Evolutionary conservation across 2,113 vertebrate genomes (phyloP).

Genomic region (Choloepus hoffmanni): DNA sequence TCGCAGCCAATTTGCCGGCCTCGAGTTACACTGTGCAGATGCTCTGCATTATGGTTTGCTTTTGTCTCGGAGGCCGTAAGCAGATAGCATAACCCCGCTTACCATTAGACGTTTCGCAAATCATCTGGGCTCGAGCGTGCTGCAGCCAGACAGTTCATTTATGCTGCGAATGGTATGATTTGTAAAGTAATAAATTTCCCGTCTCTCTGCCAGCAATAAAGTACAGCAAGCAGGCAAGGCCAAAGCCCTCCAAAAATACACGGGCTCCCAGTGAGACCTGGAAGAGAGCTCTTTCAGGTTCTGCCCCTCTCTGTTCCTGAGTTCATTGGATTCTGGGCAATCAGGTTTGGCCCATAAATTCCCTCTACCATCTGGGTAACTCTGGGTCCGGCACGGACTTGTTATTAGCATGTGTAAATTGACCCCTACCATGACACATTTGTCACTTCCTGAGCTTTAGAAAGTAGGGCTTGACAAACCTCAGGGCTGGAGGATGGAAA

Average conservation of each 20-base stretch:
- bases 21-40: conserved; percentile 84
- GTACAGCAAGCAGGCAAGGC: conserved; percentile 75
- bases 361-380: conserved; percentile 79
- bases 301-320: conserved; percentile 27
- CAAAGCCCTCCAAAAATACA: conserved; percentile 77
- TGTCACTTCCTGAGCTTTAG: conserved; percentile 65
- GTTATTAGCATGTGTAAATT: conserved; percentile 66
- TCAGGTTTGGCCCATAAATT: conserved; percentile 81
- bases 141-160: conserved; percentile 84
- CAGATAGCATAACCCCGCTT: conserved; percentile 80
- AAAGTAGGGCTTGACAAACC: not conserved
- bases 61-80: conserved; percentile 83
- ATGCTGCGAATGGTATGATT: conserved; percentile 80
- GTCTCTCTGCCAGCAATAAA: conserved; percentile 83
- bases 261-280: conserved; percentile 73
- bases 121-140: conserved; percentile 78
- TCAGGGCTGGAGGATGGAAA: conserved; percentile 38
- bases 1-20: conserved; percentile 84
- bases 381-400: conserved; percentile 57
- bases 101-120: conserved; percentile 81
- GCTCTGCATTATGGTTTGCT: conserved; percentile 82
- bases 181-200: conserved; percentile 86
- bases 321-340: conserved; percentile 74
- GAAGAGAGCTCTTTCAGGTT: conserved; percentile 79
- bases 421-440: conserved; percentile 64